A percentile compares a stretch with the other conserved stretches of the same genome.
Evolutionary conservation across 2,888 invertebrate genomes (phyloP).

Genomic region (Margaritifera margaritifera): DNA sequence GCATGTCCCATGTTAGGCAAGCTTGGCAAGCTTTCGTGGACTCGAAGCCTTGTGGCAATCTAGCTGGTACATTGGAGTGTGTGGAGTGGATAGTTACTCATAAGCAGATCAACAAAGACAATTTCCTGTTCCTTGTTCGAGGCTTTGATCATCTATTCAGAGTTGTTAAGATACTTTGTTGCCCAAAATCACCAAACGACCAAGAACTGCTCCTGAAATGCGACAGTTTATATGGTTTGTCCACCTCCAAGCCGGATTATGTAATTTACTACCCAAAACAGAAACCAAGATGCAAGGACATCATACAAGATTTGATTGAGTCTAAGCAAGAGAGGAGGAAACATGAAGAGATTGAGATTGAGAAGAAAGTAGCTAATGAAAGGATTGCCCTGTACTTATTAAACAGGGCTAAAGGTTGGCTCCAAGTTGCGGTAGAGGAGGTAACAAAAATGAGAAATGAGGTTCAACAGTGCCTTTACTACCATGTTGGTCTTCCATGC

Average conservation of each 20-base stretch:
- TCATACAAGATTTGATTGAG: constrained; percentile 17
- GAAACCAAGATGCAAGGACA: constrained; percentile 37
- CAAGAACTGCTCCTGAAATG: constrained; percentile 25
- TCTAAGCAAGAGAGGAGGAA: constrained; percentile 9
- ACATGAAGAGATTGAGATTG: constrained; percentile 1
- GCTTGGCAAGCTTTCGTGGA: constrained; percentile 39
- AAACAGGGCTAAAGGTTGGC: constrained; percentile 9
- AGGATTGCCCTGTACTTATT: constrained; percentile 23
- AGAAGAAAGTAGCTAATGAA: constrained; percentile 9
- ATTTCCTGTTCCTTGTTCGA: constrained; percentile 17
- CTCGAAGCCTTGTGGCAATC: constrained; percentile 37
- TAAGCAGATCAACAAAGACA: constrained; percentile 9
- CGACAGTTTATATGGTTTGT: constrained; percentile 47
- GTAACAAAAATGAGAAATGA: constrained; percentile 9
- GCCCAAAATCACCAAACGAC: constrained; percentile 17
- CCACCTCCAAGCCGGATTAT: constrained; percentile 11
- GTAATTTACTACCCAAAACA: constrained; percentile 37
- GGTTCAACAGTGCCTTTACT: constrained; percentile 6
- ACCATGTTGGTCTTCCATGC: constrained; percentile 14
- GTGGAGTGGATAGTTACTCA: constrained; percentile 33
- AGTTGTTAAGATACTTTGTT: constrained; percentile 28
- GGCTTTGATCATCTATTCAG: constrained; percentile 40
- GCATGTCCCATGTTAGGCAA: constrained; percentile 14
- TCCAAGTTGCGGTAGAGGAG: constrained; percentile 7
- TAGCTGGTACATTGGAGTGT: constrained; percentile 46